Conservation (phyloP, 2,797 vertebrate genomes). For the Cyclopterus lumpus region DNA sequence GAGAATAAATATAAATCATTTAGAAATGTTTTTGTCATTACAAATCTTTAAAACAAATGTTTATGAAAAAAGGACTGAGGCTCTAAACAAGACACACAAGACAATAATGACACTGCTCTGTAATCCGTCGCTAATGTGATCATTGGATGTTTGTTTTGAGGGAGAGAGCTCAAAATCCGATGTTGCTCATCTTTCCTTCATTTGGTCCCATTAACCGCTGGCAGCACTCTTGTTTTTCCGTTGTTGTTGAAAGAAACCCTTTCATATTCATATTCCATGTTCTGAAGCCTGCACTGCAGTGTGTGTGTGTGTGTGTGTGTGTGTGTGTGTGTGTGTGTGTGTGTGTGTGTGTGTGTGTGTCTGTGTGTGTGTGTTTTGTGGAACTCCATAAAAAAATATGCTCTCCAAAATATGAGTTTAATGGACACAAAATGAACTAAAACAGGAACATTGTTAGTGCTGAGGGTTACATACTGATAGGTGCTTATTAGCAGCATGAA, state of each 20-base stretch:
- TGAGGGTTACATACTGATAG: conserved; percentile 34
- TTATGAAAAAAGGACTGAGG: conserved; percentile 12
- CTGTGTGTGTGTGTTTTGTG: conserved; percentile 31
- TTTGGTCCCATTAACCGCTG: conserved; percentile 80
- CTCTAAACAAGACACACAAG: conserved; percentile 55
- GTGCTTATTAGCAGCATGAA: conserved; percentile 35
- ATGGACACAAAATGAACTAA: conserved; percentile 7
- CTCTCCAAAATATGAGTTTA: conserved; percentile 32
- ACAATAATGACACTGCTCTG: conserved; percentile 72
- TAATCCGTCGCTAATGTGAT: conserved; percentile 73
- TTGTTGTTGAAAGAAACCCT: conserved; percentile 76
- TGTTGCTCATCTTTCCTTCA: conserved; percentile 79
- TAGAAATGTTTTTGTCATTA: conserved; percentile 17
- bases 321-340: conserved; percentile 30
- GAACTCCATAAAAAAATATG: conserved; percentile 41
- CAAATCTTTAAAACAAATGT: background rate
- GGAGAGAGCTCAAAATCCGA: conserved; percentile 70
- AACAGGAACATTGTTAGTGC: conserved; percentile 26
- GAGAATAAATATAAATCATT: conserved; percentile 2
- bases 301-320: conserved; percentile 14
- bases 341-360: conserved; percentile 15
- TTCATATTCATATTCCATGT: conserved; percentile 79
- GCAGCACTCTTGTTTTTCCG: conserved; percentile 77
- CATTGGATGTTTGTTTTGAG: conserved; percentile 81
- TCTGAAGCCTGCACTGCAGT: conserved; percentile 50